Evolutionary conservation across 2,888 invertebrate genomes (phyloP).

Genomic region (Ophraella communa): DNA sequence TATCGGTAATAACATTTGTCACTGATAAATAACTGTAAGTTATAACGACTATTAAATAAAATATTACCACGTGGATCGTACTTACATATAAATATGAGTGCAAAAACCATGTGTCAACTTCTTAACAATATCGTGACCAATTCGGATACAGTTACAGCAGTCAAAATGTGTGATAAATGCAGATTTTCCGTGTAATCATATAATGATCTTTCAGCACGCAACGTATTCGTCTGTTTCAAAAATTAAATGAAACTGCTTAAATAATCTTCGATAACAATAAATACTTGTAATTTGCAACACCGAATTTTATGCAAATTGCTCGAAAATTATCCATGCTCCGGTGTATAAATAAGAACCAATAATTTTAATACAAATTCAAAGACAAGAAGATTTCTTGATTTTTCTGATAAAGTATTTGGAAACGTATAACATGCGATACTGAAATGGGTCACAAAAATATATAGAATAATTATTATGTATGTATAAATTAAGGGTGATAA

Average conservation of each 20-base stretch:
- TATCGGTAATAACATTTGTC: neutral
- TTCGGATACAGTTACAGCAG: neutral
- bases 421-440: too few species aligned
- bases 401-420: too few species aligned
- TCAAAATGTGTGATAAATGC: conserved; percentile 3
- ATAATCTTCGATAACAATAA: conserved; percentile 4
- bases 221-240: neutral
- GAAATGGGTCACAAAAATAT: too few species aligned
- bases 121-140: conserved; percentile 4
- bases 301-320: conserved; percentile 1
- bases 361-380: neutral
- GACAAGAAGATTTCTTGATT: neutral
- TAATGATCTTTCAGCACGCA: conserved; percentile 4
- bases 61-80: neutral
- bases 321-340: neutral
- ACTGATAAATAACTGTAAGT: neutral
- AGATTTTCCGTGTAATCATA: neutral
- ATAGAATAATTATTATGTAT: too few species aligned
- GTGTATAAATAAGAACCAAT: neutral
- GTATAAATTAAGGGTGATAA: too few species aligned
- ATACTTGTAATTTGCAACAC: neutral
- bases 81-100: neutral
- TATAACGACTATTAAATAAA: neutral
- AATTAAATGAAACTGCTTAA: neutral
- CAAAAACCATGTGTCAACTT: neutral